phyloP scores from a whole-genome alignment of 2,888 invertebrate genomes.

The Loripinus fragilis region DNA sequence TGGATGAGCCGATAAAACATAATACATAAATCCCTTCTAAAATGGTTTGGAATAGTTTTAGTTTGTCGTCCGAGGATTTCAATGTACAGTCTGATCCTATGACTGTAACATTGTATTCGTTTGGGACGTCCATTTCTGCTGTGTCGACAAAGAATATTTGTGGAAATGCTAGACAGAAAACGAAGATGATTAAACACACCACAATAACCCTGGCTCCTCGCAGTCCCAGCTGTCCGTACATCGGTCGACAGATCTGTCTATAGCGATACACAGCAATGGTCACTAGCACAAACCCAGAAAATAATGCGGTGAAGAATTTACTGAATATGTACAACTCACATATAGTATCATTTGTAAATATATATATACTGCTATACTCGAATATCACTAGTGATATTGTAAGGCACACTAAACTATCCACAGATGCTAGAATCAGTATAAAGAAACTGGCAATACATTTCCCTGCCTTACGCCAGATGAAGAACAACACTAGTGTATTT shows the following conservation, averaged over 20 bases:
- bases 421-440: not conserved
- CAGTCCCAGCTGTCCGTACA: not conserved
- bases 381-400: slow-evolving; percentile 6
- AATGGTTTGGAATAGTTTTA: not conserved
- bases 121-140: not conserved
- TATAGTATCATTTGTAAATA: not conserved
- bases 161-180: not conserved
- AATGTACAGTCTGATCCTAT: slow-evolving; percentile 1
- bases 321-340: not conserved
- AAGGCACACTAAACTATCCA: not conserved
- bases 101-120: not conserved
- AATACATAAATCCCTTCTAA: slow-evolving; percentile 4
- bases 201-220: not conserved
- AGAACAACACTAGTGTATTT: not conserved
- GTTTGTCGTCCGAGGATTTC: not conserved
- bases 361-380: not conserved
- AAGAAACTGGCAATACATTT: slow-evolving; percentile 4
- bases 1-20: not conserved
- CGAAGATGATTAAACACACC: not conserved
- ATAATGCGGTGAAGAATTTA: not conserved
- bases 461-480: slow-evolving; percentile 9
- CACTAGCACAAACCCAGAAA: slow-evolving; percentile 12
- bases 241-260: not conserved
- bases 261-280: not conserved
- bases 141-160: not conserved